Evolutionary conservation across 2,888 invertebrate species (phyloP).

Genomic region (Agrochola litura): DNA sequence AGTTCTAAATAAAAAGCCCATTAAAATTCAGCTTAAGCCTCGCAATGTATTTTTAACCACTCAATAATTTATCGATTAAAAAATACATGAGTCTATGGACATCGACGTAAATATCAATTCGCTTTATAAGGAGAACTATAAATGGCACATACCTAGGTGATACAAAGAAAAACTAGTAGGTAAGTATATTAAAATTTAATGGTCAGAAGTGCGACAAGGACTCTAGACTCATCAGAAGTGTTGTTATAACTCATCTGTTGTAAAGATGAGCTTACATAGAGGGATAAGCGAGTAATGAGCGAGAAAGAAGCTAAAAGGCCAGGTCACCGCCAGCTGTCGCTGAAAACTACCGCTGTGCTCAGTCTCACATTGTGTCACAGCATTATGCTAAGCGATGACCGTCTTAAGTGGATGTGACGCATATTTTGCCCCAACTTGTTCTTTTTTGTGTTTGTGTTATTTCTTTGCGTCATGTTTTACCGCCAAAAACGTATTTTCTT

Average conservation of each 20-base stretch:
- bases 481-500: too few species aligned
- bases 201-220: conserved; percentile 30
- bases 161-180: conserved; percentile 55
- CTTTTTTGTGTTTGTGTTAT: too few species aligned
- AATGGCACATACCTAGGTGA: conserved; percentile 46
- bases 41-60: conserved; percentile 51
- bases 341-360: too few species aligned
- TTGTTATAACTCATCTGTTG: conserved; percentile 39
- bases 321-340: neutral
- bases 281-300: conserved; percentile 23
- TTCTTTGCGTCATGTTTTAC: too few species aligned
- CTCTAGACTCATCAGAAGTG: conserved; percentile 11
- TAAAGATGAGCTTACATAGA: conserved; percentile 24
- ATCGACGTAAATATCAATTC: conserved; percentile 51
- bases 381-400: too few species aligned
- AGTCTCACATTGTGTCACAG: too few species aligned
- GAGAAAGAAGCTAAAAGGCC: neutral
- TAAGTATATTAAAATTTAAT: conserved; percentile 3
- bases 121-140: conserved; percentile 55
- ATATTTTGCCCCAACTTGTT: too few species aligned
- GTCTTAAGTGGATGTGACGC: too few species aligned
- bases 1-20: conserved; percentile 1
- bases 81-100: conserved; percentile 51
- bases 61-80: conserved; percentile 52
- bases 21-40: conserved; percentile 31